Conservation (phyloP, 1,140 invertebrate species). For the Zaprionus gabonicus region DNA sequence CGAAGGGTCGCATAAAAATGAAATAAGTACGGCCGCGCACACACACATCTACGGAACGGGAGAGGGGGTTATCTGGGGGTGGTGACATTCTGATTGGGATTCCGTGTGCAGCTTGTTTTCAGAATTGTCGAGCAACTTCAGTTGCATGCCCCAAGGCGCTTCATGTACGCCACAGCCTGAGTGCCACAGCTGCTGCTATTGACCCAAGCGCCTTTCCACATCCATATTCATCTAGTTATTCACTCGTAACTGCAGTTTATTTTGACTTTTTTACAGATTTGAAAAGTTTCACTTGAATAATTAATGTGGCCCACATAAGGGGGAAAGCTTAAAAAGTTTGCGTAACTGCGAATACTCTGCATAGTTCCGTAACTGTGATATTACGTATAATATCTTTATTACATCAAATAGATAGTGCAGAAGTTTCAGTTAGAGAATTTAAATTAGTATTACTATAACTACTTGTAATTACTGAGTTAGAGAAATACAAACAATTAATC, state of each 20-base stretch:
- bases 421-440: too few relatives aligned
- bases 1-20: constrained; percentile 51
- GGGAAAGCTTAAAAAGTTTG: background rate
- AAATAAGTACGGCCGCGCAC: constrained; percentile 50
- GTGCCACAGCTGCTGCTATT: background rate
- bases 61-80: constrained; percentile 1
- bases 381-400: too few relatives aligned
- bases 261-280: constrained; percentile 5
- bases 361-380: too few relatives aligned
- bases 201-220: constrained; percentile 7
- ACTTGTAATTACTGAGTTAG: too few relatives aligned
- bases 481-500: too few relatives aligned
- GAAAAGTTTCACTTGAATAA: constrained; percentile 8
- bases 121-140: constrained; percentile 18
- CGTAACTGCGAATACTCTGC: background rate
- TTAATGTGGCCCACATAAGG: constrained; percentile 6
- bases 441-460: too few relatives aligned
- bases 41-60: background rate
- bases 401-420: too few relatives aligned
- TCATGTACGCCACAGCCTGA: background rate
- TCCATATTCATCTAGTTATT: constrained; percentile 21
- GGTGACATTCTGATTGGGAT: constrained; percentile 41
- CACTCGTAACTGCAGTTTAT: constrained; percentile 21
- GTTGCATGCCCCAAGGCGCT: constrained; percentile 29
- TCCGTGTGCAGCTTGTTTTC: constrained; percentile 44